phyloP scores from a whole-genome alignment of 2,797 vertebrate genomes.

The Peromyscus melanophrys region DNA sequence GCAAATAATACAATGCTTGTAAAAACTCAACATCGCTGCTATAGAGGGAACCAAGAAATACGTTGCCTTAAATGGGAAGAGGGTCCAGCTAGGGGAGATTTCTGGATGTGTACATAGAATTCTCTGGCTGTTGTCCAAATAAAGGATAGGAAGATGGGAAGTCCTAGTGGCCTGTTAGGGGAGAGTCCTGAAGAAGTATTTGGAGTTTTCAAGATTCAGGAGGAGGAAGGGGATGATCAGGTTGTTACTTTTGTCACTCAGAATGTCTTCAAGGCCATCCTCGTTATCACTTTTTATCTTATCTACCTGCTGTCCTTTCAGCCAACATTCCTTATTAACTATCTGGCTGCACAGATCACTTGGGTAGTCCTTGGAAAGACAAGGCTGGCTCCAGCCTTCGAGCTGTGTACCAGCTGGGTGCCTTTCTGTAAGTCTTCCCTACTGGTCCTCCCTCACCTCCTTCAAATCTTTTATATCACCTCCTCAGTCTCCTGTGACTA shows the following conservation, averaged over 20 bases:
- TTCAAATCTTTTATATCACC: neutral
- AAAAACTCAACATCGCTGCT: neutral
- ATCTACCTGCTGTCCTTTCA: neutral
- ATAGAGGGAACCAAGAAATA: neutral
- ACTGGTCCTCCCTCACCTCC: neutral
- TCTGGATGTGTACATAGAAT: neutral
- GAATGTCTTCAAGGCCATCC: neutral
- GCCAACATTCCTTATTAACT: neutral
- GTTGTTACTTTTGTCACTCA: neutral
- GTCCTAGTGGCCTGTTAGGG: neutral
- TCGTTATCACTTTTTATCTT: neutral
- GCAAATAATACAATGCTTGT: neutral
- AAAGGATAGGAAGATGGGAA: accelerated
- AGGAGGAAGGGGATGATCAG: no score
- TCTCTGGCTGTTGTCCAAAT: no score
- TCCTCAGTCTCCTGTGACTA: neutral
- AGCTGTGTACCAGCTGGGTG: neutral
- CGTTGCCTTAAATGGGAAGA: neutral
- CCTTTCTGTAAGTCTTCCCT: neutral
- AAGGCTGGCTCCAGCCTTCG: neutral
- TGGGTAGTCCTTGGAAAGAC: neutral
- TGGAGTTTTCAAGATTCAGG: neutral
- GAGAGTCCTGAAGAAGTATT: neutral
- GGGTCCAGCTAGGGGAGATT: neutral
- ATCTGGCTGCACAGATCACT: neutral